Evolutionary conservation across 2,888 invertebrate genomes (phyloP), one percentile per base, ranked within the genome.

Genomic region (Amiota minor): DNA sequence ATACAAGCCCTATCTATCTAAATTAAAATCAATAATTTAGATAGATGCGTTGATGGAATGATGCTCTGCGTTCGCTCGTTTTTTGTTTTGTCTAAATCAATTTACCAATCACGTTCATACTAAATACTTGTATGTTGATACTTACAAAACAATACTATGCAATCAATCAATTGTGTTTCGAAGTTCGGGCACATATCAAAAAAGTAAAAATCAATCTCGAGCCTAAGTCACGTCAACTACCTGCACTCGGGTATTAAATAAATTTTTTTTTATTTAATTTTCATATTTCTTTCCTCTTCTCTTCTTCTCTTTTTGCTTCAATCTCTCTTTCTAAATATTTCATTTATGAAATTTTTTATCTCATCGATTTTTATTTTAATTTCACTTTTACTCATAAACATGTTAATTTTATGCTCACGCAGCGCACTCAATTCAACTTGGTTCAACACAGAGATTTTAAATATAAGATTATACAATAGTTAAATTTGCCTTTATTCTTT

Each of bases 361-460:
- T 70, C 53, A 73, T 65, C 47, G 16, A 45, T 59, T 61, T 59
- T 59, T 35, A 77, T 81, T 75, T 81, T 82, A 86, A 83, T 86
- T 85, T 86, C 87, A 85, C 86, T 85, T 85, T 86, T 85, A 86
- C 84, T 83, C 86, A 86, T 86, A 80, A 86, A 86, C 86, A 85
- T 85, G 85, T 81, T 85, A 85, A 85, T 86, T 73, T 77, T 65
- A 76, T 72, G 77, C 76, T 79, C 81, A 86, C 75, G 80, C 80
- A 75, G 72, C 64, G 11, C 61, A 50, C 69, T 71, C 55, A 70
- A 59, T 6, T 46, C 49, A n/a, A 59, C 23, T 73, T 69, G 77
- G 72, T 71, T 59, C 70, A 73, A 70, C 35, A 8, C 6, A 35
- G 35, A 35, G 35, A 35, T 35, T 35, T 35, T 35, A 35, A 35